Evolutionary conservation across 2,888 invertebrate genomes (phyloP).

Genomic region (Deilephila porcellus): DNA sequence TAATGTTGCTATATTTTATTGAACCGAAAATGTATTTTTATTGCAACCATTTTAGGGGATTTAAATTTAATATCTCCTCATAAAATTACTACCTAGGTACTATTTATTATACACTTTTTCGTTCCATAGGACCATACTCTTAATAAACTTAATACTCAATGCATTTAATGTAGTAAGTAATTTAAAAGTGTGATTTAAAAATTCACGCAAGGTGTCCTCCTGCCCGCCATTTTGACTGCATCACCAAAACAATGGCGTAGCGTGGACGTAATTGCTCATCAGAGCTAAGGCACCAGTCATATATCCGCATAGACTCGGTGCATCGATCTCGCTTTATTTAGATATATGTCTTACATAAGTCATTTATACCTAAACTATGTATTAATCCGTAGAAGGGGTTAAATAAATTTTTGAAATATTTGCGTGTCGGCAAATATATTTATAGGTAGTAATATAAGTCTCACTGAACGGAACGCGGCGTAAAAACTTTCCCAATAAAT

Average conservation of each 20-base stretch:
- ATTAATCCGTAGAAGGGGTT: too few relatives aligned
- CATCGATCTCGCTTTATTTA: slow-evolving; percentile 19
- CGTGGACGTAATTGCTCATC: neutral
- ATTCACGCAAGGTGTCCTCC: neutral
- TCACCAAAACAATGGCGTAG: neutral
- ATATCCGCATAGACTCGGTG: neutral
- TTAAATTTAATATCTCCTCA: too few relatives aligned
- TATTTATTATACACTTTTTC: neutral
- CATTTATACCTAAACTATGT: too few relatives aligned
- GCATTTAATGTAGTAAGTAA: slow-evolving; percentile 1
- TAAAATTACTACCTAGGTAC: neutral
- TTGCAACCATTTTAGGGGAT: neutral
- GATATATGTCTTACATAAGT: neutral
- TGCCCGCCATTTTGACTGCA: neutral
- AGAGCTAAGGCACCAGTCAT: neutral
- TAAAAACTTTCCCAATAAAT: too few relatives aligned
- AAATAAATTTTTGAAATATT: too few relatives aligned
- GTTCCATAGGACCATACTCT: neutral
- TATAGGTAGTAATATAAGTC: too few relatives aligned
- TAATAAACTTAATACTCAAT: neutral
- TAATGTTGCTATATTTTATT: too few relatives aligned
- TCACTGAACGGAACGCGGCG: too few relatives aligned
- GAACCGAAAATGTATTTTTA: neutral
- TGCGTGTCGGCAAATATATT: too few relatives aligned
- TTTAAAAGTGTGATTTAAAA: slow-evolving; percentile 2